Evolutionary conservation across 2,113 vertebrate genomes (phyloP), one percentile per base, ranked within the genome.

Genomic region (Chamaetylas fuelleborni): DNA sequence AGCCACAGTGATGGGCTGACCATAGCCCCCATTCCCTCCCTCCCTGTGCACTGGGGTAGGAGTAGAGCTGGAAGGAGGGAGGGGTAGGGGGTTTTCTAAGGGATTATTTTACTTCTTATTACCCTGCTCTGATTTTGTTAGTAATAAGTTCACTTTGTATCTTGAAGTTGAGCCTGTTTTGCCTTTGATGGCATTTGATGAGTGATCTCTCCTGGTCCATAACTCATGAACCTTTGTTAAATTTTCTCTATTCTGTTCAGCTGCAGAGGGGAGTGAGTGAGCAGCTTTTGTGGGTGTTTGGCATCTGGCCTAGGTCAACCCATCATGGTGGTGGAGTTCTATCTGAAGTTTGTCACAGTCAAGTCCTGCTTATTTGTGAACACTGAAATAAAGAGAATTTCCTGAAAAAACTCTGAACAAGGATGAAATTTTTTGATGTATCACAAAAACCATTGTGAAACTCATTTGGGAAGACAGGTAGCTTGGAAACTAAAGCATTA

Each of bases 401-500:
- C 34, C 70, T 61, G 8, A 86, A 91, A 81, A 81, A 85, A 72
- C 7, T 66, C 11, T 60, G 34, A 70, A 13, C 11, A 65, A 60
- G 11, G 19, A 28, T 58, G 16, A 14, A 61, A 2, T 42, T 76
- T 91, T 65, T 84, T 56, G 38, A 86, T 47, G 20, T 71, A 18
- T 19, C 61, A 73, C 56, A 74, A 93, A 72, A 93, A 84, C n/a
- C n/a, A 74, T 72, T 88, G 54, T 93, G 60, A 72, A 54, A 57
- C 19, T 90, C 24, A 67, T 86, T 95, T 93, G 88, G 48, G 19
- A 88, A 91, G 34, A 73, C 10, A 58, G 48, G 51, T 81, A 88
- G 16, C 48, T 83, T 95, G 57, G 66, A 95, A 90, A 94, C 24
- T 84, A 78, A 86, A 83, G 12, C 26, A 77, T 12, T 86, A 78